These are phyloP conservation scores for Engraulis encrasicolus DNA, from an alignment of 2,113 vertebrate genomes.

Conservation along the genomic window DNA sequence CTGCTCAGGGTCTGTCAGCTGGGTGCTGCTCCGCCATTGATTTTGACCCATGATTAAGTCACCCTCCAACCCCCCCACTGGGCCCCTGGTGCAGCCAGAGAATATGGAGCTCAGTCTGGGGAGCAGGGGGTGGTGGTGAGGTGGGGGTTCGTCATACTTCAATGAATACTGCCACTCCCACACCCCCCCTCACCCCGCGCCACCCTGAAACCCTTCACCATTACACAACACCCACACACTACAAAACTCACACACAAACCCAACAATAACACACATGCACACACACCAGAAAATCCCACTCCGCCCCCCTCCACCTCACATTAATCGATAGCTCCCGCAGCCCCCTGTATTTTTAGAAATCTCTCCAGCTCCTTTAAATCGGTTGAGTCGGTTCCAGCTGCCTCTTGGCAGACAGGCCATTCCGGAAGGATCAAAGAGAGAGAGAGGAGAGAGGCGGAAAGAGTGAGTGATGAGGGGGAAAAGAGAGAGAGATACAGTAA, in stretches of 20 bases:
- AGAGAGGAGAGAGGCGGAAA: slow-evolving; percentile 22
- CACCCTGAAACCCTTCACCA: no score
- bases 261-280: neutral
- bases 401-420: slow-evolving; percentile 55
- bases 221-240: neutral
- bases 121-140: slow-evolving; percentile 14
- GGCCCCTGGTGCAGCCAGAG: neutral
- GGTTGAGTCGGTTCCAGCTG: slow-evolving; percentile 58
- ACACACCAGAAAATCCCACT: neutral
- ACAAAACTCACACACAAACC: slow-evolving; percentile 14
- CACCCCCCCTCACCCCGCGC: no score
- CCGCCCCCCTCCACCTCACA: slow-evolving; percentile 36
- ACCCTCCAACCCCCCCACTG: neutral
- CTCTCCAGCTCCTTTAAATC: slow-evolving; percentile 58
- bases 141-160: neutral
- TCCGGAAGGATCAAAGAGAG: slow-evolving; percentile 55
- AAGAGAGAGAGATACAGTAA: neutral
- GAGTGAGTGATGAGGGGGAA: neutral
- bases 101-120: slow-evolving; percentile 33
- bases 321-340: slow-evolving; percentile 63
- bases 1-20: neutral
- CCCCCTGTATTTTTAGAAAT: slow-evolving; percentile 52
- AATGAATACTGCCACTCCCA: neutral
- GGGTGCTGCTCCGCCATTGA: neutral
- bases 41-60: neutral